A percentile compares a stretch with the other conserved stretches of the same genome.
Evolutionary conservation across 1,140 invertebrate genomes (phyloP).

Genomic region (Cydia splendana): DNA sequence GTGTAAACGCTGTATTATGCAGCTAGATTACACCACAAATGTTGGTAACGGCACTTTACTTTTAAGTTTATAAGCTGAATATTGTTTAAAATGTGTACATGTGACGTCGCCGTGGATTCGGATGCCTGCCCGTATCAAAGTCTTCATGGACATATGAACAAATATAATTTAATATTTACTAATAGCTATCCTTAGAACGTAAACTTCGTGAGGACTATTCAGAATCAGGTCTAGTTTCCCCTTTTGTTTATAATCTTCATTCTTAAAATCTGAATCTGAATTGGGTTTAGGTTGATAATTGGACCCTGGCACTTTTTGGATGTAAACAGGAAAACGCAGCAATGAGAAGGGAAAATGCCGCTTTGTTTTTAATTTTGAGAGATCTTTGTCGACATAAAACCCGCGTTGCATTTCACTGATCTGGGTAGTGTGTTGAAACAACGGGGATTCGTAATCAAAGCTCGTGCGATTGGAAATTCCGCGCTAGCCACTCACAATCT

Average conservation of each 20-base stretch:
- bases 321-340: too few species aligned
- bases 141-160: not conserved
- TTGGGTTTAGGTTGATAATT: too few species aligned
- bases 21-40: slow-evolving; percentile 21
- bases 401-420: not conserved
- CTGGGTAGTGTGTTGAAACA: not conserved
- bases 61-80: slow-evolving; percentile 1
- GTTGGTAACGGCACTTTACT: slow-evolving; percentile 8
- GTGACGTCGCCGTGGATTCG: not conserved
- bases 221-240: too few species aligned
- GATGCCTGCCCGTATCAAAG: not conserved
- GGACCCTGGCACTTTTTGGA: too few species aligned
- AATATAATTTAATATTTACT: too few species aligned
- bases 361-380: not conserved
- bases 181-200: too few species aligned
- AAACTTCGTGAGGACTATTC: too few species aligned
- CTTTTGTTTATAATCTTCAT: too few species aligned
- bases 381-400: not conserved
- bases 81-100: not conserved
- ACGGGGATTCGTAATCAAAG: not conserved
- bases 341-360: too few species aligned
- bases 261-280: too few species aligned
- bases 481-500: slow-evolving; percentile 5
- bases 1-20: slow-evolving; percentile 25
- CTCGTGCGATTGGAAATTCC: slow-evolving; percentile 10